phyloP scores from a whole-genome alignment of 2,113 vertebrate species.

The Aspidoscelis tigris region DNA sequence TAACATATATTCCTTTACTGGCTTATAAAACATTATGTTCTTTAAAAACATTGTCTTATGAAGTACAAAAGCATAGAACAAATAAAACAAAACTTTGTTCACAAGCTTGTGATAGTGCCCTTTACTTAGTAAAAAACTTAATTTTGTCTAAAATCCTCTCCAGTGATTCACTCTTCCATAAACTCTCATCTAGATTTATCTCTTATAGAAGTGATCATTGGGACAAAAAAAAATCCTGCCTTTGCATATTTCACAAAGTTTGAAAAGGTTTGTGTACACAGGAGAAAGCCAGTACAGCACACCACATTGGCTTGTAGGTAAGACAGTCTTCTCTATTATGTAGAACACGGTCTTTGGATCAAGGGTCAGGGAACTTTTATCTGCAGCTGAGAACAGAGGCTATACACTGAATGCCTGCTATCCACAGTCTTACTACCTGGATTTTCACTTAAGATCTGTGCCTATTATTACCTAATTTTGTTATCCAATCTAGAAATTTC shows the following conservation, averaged over 20 bases:
- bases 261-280: background rate
- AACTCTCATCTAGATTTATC: background rate
- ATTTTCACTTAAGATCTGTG: too few relatives aligned
- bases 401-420: too few relatives aligned
- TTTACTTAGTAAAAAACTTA: background rate
- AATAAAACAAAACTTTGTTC: background rate
- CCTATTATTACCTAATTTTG: too few relatives aligned
- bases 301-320: background rate
- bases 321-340: background rate
- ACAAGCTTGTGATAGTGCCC: background rate
- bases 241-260: background rate
- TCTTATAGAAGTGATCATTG: background rate
- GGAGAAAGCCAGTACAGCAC: background rate
- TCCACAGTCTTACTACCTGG: too few relatives aligned
- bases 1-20: background rate
- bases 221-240: background rate
- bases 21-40: background rate
- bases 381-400: too few relatives aligned
- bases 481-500: too few relatives aligned
- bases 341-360: background rate
- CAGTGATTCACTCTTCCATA: background rate
- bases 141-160: background rate
- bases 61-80: background rate
- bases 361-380: background rate
- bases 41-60: background rate